Evolutionary conservation across 2,797 vertebrate genomes (phyloP).

Genomic region (Spheniscus humboldti): DNA sequence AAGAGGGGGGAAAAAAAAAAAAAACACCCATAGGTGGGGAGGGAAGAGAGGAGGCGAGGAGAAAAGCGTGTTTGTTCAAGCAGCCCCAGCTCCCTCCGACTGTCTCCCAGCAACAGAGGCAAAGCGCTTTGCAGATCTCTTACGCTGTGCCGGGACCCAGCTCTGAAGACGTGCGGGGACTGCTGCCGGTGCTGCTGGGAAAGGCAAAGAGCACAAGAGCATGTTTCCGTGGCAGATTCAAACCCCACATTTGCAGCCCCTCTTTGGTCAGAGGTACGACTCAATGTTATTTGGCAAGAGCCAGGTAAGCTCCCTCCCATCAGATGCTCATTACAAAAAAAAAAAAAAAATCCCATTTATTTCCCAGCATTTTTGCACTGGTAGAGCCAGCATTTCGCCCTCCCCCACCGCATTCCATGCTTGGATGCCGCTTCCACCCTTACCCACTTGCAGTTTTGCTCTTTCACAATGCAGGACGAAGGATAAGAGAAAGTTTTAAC

Average conservation of each 20-base stretch:
- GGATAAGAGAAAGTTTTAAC: not conserved
- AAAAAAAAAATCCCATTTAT: not conserved
- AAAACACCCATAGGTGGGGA: not conserved
- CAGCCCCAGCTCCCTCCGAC: not conserved
- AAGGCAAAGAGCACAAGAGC: constrained; percentile 65
- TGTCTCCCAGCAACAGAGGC: not conserved
- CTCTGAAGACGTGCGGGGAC: constrained; percentile 55
- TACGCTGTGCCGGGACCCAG: constrained; percentile 64
- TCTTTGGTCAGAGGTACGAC: not conserved
- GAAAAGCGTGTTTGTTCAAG: not conserved
- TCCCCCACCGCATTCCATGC: not conserved
- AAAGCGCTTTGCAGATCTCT: constrained; percentile 63
- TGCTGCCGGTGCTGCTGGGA: constrained; percentile 78
- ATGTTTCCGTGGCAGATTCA: not conserved
- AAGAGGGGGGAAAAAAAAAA: not conserved
- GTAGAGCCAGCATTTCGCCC: not conserved
- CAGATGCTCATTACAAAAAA: not conserved
- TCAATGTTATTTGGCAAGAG: not conserved
- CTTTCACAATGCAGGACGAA: not conserved
- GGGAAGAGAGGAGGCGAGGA: not conserved
- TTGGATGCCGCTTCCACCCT: not conserved
- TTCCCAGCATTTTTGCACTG: not conserved
- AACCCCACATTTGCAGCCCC: not conserved
- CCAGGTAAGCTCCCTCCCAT: not conserved
- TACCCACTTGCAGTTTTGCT: not conserved